Evolutionary conservation across 1,140 invertebrate species (phyloP), one percentile per base, ranked within the genome.

Genomic region (Calephelis nemesis): DNA sequence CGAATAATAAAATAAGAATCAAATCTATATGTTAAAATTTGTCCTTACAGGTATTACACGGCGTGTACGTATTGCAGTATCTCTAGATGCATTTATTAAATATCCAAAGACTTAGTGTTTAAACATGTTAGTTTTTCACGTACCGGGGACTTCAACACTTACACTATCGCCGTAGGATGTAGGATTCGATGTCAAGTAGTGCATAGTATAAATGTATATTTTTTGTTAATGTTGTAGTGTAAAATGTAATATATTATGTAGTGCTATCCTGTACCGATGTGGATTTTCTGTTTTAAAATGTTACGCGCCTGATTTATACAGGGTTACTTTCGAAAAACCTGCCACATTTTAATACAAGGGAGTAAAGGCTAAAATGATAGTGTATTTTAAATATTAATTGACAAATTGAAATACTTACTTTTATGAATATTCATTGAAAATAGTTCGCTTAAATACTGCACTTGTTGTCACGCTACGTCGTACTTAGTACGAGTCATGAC

Each of bases 61-160:
- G 58, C 39, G 58, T 60, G 58, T 60, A 60, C 39, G 58, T 60
- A 60, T 40, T 60, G 39, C 58, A 60, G 39, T 60, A 60, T 60
- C 58, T 60, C 58, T 60, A 60, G 58, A 30, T 39, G 58, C 58
- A 60, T 60, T 60, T 42, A 60, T 39, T 40, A 30, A 39, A 60
- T 60, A 60, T 60, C 58, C 58, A 60, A 60, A 60, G 58, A 60
- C 40, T 60, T 60, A 60, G 30, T 60, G 58, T 60, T 60, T 30
- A 60, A 60, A 13, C 12, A 40, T n/a, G 40, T 42, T 60, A 60
- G 58, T 60, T 60, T 30, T 60, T 30, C 58, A 60, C 39, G 30
- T 30, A 60, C 58, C 58, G 40, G 39, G 39, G 39, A 60, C 54
- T 39, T 30, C 40, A 6, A 60, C 12, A 40, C 30, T 58, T 8